These are phyloP conservation scores for Ephydatia muelleri DNA, from an alignment of 37 sponge, comb jelly and placozoan species.

Conservation along the genomic window DNA sequence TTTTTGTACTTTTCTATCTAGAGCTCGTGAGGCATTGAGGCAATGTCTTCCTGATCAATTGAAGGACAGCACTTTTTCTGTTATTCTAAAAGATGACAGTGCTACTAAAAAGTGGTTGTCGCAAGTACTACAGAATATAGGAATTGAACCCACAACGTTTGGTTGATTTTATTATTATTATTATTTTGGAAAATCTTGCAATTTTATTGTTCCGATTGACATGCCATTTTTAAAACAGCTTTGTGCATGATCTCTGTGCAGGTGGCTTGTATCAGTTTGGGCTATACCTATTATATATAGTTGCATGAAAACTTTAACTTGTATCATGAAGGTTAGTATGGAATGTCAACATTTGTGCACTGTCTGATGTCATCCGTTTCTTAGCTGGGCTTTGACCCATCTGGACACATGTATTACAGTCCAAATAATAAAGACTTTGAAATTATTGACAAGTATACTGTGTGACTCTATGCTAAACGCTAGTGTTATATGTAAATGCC, in stretches of 20 bases:
- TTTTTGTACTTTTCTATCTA: conserved; percentile 13
- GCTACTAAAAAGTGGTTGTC: conserved; percentile 92
- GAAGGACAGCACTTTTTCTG: conserved; percentile 84
- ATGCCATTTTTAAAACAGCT: background rate
- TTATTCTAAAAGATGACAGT: conserved; percentile 87
- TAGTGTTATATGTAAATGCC: too few relatives aligned
- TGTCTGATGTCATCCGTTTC: too few relatives aligned
- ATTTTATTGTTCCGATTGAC: background rate
- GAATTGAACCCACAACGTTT: conserved; percentile 14
- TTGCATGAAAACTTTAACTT: too few relatives aligned
- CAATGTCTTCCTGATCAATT: conserved; percentile 91
- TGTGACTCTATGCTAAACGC: too few relatives aligned
- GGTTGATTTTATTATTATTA: background rate
- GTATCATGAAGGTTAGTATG: too few relatives aligned
- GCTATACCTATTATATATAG: background rate
- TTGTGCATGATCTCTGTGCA: too few relatives aligned
- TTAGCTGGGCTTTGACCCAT: too few relatives aligned
- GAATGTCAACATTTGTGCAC: too few relatives aligned
- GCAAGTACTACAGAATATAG: conserved; percentile 81
- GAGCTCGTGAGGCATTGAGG: conserved; percentile 91
- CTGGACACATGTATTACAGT: too few relatives aligned
- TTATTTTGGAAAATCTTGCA: conserved; percentile 4
- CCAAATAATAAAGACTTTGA: too few relatives aligned
- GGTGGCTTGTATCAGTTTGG: background rate
- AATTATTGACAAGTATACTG: too few relatives aligned